Base-by-base conservation (phyloP, 37 sponge, comb jelly and placozoan species). In the Chondrilla cf. caribensis region DNA sequence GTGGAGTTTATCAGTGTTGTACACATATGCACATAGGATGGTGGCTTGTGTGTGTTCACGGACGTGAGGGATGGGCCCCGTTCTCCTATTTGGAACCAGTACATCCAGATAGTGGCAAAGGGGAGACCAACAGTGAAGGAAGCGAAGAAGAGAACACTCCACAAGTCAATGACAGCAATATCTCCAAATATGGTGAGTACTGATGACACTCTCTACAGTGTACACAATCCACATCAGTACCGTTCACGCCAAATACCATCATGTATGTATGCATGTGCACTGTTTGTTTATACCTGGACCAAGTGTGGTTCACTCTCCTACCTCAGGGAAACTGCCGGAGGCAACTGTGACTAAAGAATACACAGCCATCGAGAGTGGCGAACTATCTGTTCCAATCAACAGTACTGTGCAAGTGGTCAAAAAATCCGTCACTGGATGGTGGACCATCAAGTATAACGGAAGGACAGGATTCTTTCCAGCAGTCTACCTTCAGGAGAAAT, bases 391-490 rank as follows among this genome's bases (percentile, higher is more conserved):
- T 41, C 82, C 75, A 26, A 62, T 70, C 64, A 86, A 86, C 38
- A 73, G 43, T 18, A 42, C 31, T 0, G 81, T 90, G 5, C 83
- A 87, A 11, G 89, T 94, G 6, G 38, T 90, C 3, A 85, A 88
- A 73, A 94, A 90, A 81, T 88, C 85, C 18, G 71, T 90, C 39
- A 85, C 84, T 58, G 95, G 95, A 29, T 94, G 95, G 95, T 94
- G 95, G 95, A 59, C 78, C 14, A 55, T 89, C 65, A 88, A 66
- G 64, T 59, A 79, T 43, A 55, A 83, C 18, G 66, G 76, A 18
- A 58, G 64, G 62, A 57, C 54, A 17, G 93, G 86, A 0, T 62
- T 92, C 14, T 87, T 85, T 17, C 93, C 93, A n/a, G 89, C 93
- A 15, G 77, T 89, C 19, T 89, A 81, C 82, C 42, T 92, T 47